Evolutionary conservation across 2,797 vertebrate species (phyloP).

Genomic region (Schizopygopsis pylzovi): DNA sequence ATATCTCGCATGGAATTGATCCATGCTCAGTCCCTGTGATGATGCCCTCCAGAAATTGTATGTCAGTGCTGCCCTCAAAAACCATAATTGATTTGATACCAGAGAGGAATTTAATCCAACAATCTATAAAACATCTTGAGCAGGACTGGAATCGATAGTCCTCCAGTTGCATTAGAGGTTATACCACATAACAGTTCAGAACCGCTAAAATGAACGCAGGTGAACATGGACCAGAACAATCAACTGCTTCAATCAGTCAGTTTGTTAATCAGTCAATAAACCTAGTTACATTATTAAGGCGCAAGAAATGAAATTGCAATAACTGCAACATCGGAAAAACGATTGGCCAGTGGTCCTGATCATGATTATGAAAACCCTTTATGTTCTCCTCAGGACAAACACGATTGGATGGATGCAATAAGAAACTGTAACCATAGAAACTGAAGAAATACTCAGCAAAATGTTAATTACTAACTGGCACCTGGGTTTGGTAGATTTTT

Average conservation of each 20-base stretch:
- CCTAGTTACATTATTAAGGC: not conserved
- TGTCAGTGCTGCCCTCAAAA: slow-evolving; percentile 66
- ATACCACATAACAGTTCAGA: slow-evolving; percentile 65
- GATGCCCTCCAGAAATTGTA: slow-evolving; percentile 44
- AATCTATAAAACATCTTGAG: slow-evolving; percentile 72
- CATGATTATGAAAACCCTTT: slow-evolving; percentile 23
- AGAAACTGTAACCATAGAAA: slow-evolving; percentile 46
- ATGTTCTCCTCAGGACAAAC: slow-evolving; percentile 24
- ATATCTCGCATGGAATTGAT: slow-evolving; percentile 64
- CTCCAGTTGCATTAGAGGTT: slow-evolving; percentile 71
- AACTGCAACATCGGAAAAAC: not conserved
- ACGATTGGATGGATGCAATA: slow-evolving; percentile 27
- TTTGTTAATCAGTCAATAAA: slow-evolving; percentile 16
- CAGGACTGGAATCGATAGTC: slow-evolving; percentile 69
- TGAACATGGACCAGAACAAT: slow-evolving; percentile 46
- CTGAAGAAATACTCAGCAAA: slow-evolving; percentile 26
- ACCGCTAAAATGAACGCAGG: slow-evolving; percentile 37
- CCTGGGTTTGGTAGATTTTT: slow-evolving; percentile 20
- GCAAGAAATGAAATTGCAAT: not conserved
- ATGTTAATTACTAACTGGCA: slow-evolving; percentile 40
- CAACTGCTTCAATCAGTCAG: slow-evolving; percentile 44
- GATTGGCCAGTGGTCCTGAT: not conserved
- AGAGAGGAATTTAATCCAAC: slow-evolving; percentile 65
- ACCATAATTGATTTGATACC: slow-evolving; percentile 72
- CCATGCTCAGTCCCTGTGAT: slow-evolving; percentile 63